Base-by-base conservation (phyloP, 2,888 invertebrate species). In the Trichogramma evanescens region DNA sequence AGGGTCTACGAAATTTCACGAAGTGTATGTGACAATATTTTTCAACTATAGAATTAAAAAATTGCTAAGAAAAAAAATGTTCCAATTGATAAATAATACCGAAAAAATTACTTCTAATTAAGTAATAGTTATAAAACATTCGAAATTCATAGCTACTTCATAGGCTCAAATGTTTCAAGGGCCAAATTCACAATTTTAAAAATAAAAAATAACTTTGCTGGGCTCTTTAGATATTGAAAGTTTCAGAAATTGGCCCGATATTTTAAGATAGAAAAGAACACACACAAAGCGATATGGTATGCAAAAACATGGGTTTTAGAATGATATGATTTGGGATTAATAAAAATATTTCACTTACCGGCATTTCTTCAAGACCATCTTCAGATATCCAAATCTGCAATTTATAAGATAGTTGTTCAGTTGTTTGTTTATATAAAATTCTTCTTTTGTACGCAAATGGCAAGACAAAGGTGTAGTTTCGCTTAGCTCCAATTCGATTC, bases 341-440 rank as follows among this genome's bases (percentile, higher is more conserved):
- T 51, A 41, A 53, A 38, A 57, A 8, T 54, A 50, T 41, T 13
- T 65, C 77, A 86, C 90, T 88, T 82, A 91, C 91, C 82, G 91
- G 91, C 90, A 90, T 91, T 73, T 83, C 83, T 71, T 89, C 89
- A 80, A 83, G 82, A 52, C 83, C 85, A 76, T 84, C 83, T 69
- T 84, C 83, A 69, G 87, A 87, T 73, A 89, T 82, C 91, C 91
- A 91, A 70, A 89, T 84, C 91, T 91, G 84, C 63, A 80, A 83
- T 40, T 41, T 56, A n/a, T 41, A 62, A 64, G 45, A 62, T 70
- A 72, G 53, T 62, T 62, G 44, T 57, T 58, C 53, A 56, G 49
- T 64, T 60, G 49, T 42, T 50, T 53, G 26, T 49, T 38, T n/a
- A 54, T 50, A n/a, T n/a, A 43, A 43, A 56, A 38, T 58, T 55